Conservation (phyloP, 2,888 invertebrate species). For the Celastrina argiolus region DNA sequence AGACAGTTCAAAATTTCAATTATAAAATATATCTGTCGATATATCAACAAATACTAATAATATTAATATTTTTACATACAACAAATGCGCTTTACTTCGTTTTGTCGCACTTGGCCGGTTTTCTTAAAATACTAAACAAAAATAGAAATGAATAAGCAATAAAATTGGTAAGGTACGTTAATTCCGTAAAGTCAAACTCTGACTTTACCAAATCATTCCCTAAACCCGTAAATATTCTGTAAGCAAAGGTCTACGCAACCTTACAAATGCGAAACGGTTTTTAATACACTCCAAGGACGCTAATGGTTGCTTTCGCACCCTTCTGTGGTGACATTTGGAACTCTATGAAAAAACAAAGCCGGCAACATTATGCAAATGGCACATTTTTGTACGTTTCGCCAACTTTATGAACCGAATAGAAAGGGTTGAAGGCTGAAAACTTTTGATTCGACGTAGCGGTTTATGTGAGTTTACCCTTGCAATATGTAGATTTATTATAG, state of each 20-base stretch:
- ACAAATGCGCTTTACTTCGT: too few species aligned
- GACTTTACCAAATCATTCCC: not conserved
- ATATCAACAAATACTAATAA: too few species aligned
- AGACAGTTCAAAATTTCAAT: too few species aligned
- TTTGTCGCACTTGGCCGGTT: too few species aligned
- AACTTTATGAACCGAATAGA: slow-evolving; percentile 72
- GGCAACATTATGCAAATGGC: slow-evolving; percentile 76
- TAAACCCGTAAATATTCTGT: slow-evolving; percentile 12
- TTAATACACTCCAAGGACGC: slow-evolving; percentile 72
- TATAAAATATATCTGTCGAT: too few species aligned
- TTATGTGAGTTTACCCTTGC: slow-evolving; percentile 44
- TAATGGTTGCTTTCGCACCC: slow-evolving; percentile 73
- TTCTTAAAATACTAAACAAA: not conserved
- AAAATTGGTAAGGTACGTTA: not conserved
- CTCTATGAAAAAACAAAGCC: slow-evolving; percentile 75
- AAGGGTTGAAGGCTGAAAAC: slow-evolving; percentile 71
- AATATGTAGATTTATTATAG: slow-evolving; percentile 35
- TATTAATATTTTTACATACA: too few species aligned
- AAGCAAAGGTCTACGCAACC: slow-evolving; percentile 36
- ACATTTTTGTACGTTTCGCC: slow-evolving; percentile 73
- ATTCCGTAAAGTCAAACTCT: not conserved
- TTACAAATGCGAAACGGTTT: slow-evolving; percentile 72
- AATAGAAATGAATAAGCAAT: not conserved
- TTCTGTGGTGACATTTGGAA: slow-evolving; percentile 76
- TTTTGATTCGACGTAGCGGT: slow-evolving; percentile 59